Base-by-base conservation (phyloP, 1,140 invertebrate genomes). In the Spodoptera litura region DNA sequence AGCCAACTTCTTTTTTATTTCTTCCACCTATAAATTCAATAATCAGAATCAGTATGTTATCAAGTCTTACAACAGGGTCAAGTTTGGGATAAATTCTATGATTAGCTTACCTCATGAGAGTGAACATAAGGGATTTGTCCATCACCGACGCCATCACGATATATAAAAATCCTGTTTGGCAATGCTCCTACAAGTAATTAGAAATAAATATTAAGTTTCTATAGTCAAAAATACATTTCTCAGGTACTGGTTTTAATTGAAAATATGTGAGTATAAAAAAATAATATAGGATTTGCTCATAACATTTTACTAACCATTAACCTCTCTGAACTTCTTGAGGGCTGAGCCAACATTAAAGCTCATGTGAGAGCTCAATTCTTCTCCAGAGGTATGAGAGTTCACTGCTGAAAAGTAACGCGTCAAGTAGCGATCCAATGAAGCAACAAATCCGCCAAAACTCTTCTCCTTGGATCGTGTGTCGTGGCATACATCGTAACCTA, bases 401-500 rank as follows among this genome's bases (percentile, higher is more conserved):
- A 96, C 96, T 0, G 94, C 94, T 52, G 96, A 97, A 89, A 95
- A 98, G 93, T 97, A 98, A 25, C 96, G 91, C 0, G 96, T 96
- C 74, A 96, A 95, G 35, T 83, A 78, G 13, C 91, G 90, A 87
- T 98, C 97, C 52, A 97, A 93, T 0, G 97, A 97, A 0, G 97
- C 96, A 0, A 99, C 98, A 91, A 99, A 96, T 0, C 96, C 96
- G 68, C 98, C 96, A 94, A 96, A 97, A 85, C 96, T 95, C 87
- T 95, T 95, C 62, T 92, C 89, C 85, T 96, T 96, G 56, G 92
- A 88, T 1, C 94, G 94, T 0, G 96, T 95, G 59, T 98, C 97
- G 86, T 98, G 98, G 82, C 97, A 98, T 0, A 98, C 97, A 88
- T 99, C 98, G 85, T 98, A 98, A 2, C 98, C 98, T 15, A 98